Base-by-base conservation (phyloP, 2,888 invertebrate genomes). In the Chalcosyrphus nemorum region DNA sequence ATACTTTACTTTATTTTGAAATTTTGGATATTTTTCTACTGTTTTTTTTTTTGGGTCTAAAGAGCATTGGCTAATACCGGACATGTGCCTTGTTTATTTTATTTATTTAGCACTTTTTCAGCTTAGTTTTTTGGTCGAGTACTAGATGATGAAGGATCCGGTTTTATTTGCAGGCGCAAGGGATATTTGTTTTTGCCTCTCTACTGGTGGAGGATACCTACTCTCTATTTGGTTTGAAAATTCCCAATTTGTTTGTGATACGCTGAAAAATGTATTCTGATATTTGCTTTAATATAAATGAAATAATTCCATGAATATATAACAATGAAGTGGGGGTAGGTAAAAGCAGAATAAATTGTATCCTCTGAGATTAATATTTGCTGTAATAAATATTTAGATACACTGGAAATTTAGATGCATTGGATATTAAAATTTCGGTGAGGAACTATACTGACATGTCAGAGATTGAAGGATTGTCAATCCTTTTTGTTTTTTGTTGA, bases 51-150 rank as follows among this genome's bases (percentile, higher is more conserved):
- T 57, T 71, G 35, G 75, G 43, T 13, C 24, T n/a, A n/a, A 27
- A 43, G 13, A 32, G 38, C 45, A 11, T 61, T 61, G 29, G 47
- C 81, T 81, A 81, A 76, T 71, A 71, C 76, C 70, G 81, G 81
- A 71, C 65, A 76, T 76, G 76, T 50, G 70, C 63, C 57, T 71
- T 59, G 76, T 43, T 68, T 81, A 52, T 70, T 81, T 75, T 76
- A 71, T 76, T 76, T 81, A 81, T 76, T 75, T 70, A 57, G 38
- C 2, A 38, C 38, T 38, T 38, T 38, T 38, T 38, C 6, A 35
- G 35, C 2, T 4, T 38, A 13, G 2, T 4, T 38, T 38, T 13
- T 41, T 43, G 29, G 32, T 70, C 6, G 29, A 24, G 24, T 2
- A 24, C 24, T 24, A n/a, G n/a, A n/a, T n/a, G n/a, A n/a, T n/a